These are phyloP conservation scores for Thecophora atra DNA, from an alignment of 2,888 invertebrate genomes.

Conservation along the genomic window DNA sequence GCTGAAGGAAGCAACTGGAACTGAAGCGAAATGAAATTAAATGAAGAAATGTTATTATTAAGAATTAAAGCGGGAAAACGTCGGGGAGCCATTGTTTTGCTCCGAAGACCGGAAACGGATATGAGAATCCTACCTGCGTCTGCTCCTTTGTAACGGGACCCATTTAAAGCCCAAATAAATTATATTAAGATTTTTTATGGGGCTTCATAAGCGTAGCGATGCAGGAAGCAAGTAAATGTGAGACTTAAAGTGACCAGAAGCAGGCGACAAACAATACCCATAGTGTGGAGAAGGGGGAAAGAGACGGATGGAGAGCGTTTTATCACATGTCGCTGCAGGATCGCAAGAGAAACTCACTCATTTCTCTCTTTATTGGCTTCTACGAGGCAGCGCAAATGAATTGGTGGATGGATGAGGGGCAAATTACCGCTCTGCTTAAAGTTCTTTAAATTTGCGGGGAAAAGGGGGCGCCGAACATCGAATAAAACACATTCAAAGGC, in stretches of 20 bases:
- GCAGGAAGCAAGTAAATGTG: neutral
- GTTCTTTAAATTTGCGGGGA: no score
- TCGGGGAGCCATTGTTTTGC: constrained; percentile 18
- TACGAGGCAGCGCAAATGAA: constrained; percentile 13
- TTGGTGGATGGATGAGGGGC: neutral
- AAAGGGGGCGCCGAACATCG: neutral
- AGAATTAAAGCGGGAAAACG: neutral
- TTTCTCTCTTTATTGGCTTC: constrained; percentile 30
- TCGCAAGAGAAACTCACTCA: constrained; percentile 12
- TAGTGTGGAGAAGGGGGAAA: neutral
- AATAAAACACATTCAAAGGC: neutral
- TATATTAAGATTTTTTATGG: constrained; percentile 14
- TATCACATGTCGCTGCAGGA: constrained; percentile 23
- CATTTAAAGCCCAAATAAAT: constrained; percentile 33
- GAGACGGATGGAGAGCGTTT: constrained; percentile 22
- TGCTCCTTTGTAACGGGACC: constrained; percentile 23
- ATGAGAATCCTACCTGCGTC: constrained; percentile 13
- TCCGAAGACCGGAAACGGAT: constrained; percentile 33
- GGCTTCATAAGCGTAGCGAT: neutral
- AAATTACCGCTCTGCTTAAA: no score
- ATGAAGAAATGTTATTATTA: constrained; percentile 12
- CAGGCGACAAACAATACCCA: neutral
- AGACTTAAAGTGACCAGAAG: neutral
- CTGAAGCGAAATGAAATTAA: constrained; percentile 14
- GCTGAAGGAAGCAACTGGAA: constrained; percentile 25